Base-by-base conservation (phyloP, 2,888 invertebrate genomes). In the Mesopsocus fuscifrons region DNA sequence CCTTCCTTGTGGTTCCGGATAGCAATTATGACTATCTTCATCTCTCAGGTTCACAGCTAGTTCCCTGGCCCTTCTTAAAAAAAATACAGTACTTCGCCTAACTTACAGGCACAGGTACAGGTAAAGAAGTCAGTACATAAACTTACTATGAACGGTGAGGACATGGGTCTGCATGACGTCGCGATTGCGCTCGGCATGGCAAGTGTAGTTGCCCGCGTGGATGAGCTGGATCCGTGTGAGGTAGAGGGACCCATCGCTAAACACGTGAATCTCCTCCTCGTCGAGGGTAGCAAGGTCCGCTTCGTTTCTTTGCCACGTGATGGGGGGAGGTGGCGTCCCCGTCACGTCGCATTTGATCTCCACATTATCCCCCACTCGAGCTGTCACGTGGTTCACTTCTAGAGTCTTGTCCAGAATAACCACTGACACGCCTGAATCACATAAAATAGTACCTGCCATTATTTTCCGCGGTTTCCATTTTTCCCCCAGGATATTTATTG, bases 261-360 rank as follows among this genome's bases (percentile, higher is more conserved):
- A 77, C 8, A 80, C 76, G 52, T 77, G 65, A 42, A 72, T 60
- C 57, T 66, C 54, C 21, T 52, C 53, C 41, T 54, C 52, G 15
- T 50, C 50, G 8, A 53, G 46, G 2, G 51, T 41, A 44, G 72
- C 66, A 45, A 78, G 60, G 57, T 77, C 74, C 26, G 72, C 66
- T 21, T 69, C 69, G 57, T 77, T 72, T 46, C 79, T 65, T 47
- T 71, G 65, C 81, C 81, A 81, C 35, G 79, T 69, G 42, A 80
- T 70, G 13, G 75, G 74, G 2, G 75, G 73, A 5, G 73, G 69
- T 11, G 77, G 77, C 16, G 72, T 72, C 13, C 76, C 77, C 18
- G 71, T 72, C 41, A 80, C 75, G 58, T 79, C 79, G 58, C 81
- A 81, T 57, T 77, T 77, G 51, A 81, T 73, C 59, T 80, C 79